Conservation (phyloP, 2,797 vertebrate species). For the Chloroceryle inda region DNA sequence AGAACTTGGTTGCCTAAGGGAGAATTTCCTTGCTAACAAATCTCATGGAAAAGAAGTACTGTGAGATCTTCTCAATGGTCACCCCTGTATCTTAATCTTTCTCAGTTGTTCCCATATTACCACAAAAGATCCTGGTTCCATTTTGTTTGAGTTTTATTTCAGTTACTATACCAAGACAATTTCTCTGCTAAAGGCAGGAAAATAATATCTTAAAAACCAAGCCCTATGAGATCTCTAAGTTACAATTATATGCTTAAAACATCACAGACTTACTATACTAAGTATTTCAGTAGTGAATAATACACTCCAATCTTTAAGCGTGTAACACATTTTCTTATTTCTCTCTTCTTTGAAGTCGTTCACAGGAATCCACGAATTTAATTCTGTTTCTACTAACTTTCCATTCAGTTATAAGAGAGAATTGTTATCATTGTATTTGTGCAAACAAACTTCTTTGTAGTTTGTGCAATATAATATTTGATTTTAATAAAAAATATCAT, state of each 20-base stretch:
- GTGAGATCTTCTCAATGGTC: no score
- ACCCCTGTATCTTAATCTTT: not conserved
- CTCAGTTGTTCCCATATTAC: not conserved
- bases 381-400: not conserved
- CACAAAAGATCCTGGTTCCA: not conserved
- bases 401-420: not conserved
- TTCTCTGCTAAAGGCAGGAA: not conserved
- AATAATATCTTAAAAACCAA: slow-evolving; percentile 31
- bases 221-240: not conserved
- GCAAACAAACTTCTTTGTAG: not conserved
- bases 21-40: no score
- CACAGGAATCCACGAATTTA: not conserved
- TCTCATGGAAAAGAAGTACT: no score
- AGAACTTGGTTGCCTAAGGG: no score
- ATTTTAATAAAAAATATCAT: not conserved
- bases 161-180: not conserved
- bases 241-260: slow-evolving; percentile 33
- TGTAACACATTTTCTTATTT: not conserved
- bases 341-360: not conserved
- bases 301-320: not conserved
- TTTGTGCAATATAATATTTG: not conserved
- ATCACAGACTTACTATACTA: not conserved
- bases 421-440: not conserved
- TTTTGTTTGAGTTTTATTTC: slow-evolving; percentile 26
- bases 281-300: not conserved